Conservation (phyloP, 2,113 vertebrate species). For the Puma concolor region DNA sequence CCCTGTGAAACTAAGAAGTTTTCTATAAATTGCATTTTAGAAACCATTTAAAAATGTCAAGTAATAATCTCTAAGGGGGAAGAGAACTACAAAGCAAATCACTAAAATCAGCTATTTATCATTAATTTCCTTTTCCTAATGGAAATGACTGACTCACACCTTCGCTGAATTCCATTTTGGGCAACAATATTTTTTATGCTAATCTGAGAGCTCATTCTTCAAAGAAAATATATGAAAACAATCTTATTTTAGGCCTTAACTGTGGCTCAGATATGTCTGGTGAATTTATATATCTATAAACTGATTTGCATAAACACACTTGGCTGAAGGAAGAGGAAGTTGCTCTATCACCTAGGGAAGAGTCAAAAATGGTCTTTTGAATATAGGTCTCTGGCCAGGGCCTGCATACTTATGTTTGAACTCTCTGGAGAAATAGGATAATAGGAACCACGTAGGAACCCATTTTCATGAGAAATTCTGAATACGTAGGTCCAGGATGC, state of each 20-base stretch:
- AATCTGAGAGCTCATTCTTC: slow-evolving; percentile 43
- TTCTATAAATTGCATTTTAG: slow-evolving; percentile 57
- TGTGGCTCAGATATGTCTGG: slow-evolving; percentile 5
- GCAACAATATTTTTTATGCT: slow-evolving; percentile 30
- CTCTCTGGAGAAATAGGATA: not conserved
- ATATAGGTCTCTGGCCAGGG: not conserved
- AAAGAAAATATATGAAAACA: not conserved
- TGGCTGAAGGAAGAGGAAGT: not conserved
- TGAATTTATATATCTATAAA: slow-evolving; percentile 38
- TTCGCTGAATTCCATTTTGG: slow-evolving; percentile 48
- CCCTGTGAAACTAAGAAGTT: slow-evolving; percentile 57
- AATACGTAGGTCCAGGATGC: not conserved
- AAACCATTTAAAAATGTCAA: slow-evolving; percentile 61
- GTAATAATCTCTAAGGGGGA: slow-evolving; percentile 55
- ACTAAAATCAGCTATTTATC: slow-evolving; percentile 51
- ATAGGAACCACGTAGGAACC: not conserved
- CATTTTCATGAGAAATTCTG: slow-evolving; percentile 2
- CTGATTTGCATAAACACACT: not conserved
- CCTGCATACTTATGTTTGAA: not conserved
- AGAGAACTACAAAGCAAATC: slow-evolving; percentile 41
- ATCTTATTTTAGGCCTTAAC: slow-evolving; percentile 32
- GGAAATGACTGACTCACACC: slow-evolving; percentile 25
- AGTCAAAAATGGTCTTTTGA: not conserved
- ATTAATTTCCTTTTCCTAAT: slow-evolving; percentile 57
- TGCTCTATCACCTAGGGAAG: not conserved